Evolutionary conservation across 1,140 invertebrate genomes (phyloP).

Genomic region (Zeugodacus cucurbitae): DNA sequence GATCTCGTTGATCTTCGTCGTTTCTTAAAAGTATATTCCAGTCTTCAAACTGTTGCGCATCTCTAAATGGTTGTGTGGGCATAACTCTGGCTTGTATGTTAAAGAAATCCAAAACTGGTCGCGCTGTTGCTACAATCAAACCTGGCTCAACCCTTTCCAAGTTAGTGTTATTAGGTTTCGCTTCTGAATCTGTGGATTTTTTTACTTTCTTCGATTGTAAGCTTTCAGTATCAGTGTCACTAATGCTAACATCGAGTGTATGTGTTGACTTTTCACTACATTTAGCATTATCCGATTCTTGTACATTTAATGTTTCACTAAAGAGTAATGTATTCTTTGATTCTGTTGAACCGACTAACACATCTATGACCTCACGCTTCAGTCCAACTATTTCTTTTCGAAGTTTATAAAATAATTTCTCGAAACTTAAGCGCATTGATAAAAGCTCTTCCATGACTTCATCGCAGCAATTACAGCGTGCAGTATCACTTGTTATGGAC

Average conservation of each 20-base stretch:
- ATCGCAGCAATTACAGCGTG: conserved; percentile 26
- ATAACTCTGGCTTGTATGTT: conserved; percentile 11
- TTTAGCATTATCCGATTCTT: not conserved
- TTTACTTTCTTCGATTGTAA: not conserved
- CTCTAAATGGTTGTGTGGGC: conserved; percentile 22
- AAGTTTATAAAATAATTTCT: conserved; percentile 14
- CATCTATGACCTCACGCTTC: not conserved
- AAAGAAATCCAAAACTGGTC: conserved; percentile 35
- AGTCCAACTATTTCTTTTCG: conserved; percentile 21
- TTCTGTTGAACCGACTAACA: not conserved
- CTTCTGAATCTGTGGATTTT: not conserved
- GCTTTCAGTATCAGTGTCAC: not conserved
- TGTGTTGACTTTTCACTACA: not conserved
- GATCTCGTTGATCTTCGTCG: conserved; percentile 31
- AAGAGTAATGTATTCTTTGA: not conserved
- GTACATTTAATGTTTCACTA: not conserved
- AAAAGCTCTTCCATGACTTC: conserved; percentile 19
- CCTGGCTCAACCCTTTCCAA: not conserved
- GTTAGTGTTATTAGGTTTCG: not conserved
- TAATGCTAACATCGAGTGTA: not conserved
- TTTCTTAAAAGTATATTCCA: conserved; percentile 26
- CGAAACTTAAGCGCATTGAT: not conserved
- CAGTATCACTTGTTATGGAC: not conserved
- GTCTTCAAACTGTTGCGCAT: conserved; percentile 12
- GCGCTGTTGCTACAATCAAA: not conserved